Base-by-base conservation (phyloP, 2,888 invertebrate species). In the Acanthosepion pharaonis region DNA sequence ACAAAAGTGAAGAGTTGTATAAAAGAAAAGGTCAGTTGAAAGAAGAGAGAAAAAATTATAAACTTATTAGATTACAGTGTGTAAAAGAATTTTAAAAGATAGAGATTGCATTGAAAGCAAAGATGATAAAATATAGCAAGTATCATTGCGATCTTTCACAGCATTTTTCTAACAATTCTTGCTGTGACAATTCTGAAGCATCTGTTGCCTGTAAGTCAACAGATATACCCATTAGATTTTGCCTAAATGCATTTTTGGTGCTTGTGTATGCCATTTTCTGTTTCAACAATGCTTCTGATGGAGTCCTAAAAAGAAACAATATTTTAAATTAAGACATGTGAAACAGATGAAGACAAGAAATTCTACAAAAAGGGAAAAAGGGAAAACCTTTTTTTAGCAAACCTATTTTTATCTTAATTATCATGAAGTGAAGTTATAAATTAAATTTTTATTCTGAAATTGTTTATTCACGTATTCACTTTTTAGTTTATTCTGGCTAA, bases 261-360 rank as follows among this genome's bases (percentile, higher is more conserved):
- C 92, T 51, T 53, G 53, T 93, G 48, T 53, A 93, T 93, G 93
- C 93, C 93, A 93, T 93, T n/a, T 93, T 93, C 51, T 93, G 93
- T 93, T 93, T 93, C 33, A 49, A 53, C 28, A 53, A 20, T 9
- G 93, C 53, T 49, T 93, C 93, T 48, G 18, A 53, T 15, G 51
- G 51, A 53, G 53, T 49, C 53, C 49, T 49, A 48, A 42, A 93
- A 49, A 53, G 28, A 93, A 93, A n/a, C 15, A 9, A 91, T 42
- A 91, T 4, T 42, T 91, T 33, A 18, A 91, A 18, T 48, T 42
- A 23, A 33, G 91, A 25, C 4, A 15, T 15, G 23, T 48, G 18
- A 48, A 91, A 91, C 55, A 55, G 18, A 55, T 55, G 20, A 55
- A 9, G 4, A 55, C 55, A 55, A 18, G 18, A 55, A 55, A 55